These are phyloP conservation scores for Cataglyphis altisquamis DNA, from an alignment of 2,888 invertebrate species.

Conservation along the genomic window DNA sequence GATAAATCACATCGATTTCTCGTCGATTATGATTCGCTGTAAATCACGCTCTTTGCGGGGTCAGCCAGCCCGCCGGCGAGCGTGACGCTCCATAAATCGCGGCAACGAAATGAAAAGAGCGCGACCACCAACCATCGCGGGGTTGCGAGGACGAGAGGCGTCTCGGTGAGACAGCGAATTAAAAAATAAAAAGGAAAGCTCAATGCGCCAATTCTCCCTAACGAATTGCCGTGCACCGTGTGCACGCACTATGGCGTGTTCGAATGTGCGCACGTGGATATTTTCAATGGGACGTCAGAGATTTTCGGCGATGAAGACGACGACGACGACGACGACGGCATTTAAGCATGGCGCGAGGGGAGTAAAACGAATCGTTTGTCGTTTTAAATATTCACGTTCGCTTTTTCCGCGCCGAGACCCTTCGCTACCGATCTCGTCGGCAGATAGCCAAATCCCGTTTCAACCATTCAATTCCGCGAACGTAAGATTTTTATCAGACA, in stretches of 20 bases:
- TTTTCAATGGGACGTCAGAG: neutral
- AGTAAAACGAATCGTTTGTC: constrained; percentile 66
- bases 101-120: constrained; percentile 74
- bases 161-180: constrained; percentile 59
- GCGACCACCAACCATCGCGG: neutral
- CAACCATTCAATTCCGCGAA: neutral
- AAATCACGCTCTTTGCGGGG: constrained; percentile 73
- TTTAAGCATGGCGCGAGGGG: constrained; percentile 54
- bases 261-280: constrained; percentile 7
- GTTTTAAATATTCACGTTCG: constrained; percentile 61
- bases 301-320: constrained; percentile 4
- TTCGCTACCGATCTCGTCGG: constrained; percentile 31
- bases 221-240: constrained; percentile 58
- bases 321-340: constrained; percentile 46
- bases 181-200: constrained; percentile 67
- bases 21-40: constrained; percentile 81
- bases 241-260: constrained; percentile 15
- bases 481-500: constrained; percentile 26
- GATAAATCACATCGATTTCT: constrained; percentile 81
- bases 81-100: constrained; percentile 77
- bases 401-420: constrained; percentile 34
- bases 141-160: neutral
- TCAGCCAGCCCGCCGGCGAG: constrained; percentile 42
- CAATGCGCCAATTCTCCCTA: constrained; percentile 59
- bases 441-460: constrained; percentile 49